Conservation (phyloP, 2,888 invertebrate genomes). For the Leucophenga maculata region DNA sequence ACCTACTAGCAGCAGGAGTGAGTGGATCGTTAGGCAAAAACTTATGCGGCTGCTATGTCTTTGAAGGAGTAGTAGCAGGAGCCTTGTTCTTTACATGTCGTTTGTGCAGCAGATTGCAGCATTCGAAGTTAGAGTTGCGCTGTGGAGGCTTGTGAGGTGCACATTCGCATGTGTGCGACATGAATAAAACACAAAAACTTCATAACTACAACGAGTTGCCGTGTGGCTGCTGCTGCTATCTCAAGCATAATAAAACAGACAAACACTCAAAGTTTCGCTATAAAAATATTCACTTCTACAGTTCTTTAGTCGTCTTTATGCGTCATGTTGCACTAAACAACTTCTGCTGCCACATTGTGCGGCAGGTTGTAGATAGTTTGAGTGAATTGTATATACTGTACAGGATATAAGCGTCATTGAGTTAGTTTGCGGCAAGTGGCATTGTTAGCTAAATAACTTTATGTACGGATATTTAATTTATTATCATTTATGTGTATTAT, state of each 20-base stretch:
- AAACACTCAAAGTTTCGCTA: slow-evolving; percentile 67
- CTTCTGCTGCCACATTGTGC: slow-evolving; percentile 41
- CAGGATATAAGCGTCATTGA: too few species aligned
- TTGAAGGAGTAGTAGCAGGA: neutral
- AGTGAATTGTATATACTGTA: too few species aligned
- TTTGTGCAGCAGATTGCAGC: slow-evolving; percentile 39
- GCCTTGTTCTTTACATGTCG: neutral
- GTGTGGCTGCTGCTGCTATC: slow-evolving; percentile 35
- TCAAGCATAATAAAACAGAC: slow-evolving; percentile 68
- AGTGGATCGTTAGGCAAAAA: neutral
- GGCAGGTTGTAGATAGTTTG: too few species aligned
- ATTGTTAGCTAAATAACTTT: neutral
- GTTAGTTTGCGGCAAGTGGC: slow-evolving; percentile 33
- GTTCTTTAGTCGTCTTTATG: slow-evolving; percentile 35
- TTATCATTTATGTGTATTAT: too few species aligned
- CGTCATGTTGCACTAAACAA: slow-evolving; percentile 55
- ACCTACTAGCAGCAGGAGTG: neutral
- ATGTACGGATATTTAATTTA: too few species aligned
- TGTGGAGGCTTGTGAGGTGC: too few species aligned
- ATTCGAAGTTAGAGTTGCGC: neutral
- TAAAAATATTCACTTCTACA: slow-evolving; percentile 58
- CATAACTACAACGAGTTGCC: slow-evolving; percentile 36
- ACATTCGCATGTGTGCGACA: neutral
- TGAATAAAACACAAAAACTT: slow-evolving; percentile 29
- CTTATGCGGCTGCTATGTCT: neutral